These are phyloP conservation scores for Apodemia hepburni DNA, from an alignment of 2,888 invertebrate species.

Conservation along the genomic window DNA sequence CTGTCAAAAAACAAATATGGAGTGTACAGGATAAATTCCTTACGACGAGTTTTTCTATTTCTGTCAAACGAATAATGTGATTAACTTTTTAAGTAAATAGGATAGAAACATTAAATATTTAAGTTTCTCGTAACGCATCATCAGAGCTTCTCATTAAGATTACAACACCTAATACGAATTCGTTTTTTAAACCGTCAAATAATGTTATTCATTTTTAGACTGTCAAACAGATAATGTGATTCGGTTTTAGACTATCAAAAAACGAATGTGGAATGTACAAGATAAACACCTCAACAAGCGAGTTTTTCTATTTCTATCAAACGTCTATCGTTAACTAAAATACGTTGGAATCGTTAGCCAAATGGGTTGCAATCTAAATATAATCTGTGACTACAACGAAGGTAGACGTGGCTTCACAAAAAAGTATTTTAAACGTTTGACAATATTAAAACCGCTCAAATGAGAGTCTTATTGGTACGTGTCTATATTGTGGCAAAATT, in stretches of 20 bases:
- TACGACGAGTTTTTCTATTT: too few species aligned
- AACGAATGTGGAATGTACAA: not conserved
- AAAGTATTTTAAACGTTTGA: too few species aligned
- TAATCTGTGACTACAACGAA: not conserved
- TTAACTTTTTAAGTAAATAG: too few species aligned
- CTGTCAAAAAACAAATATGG: too few species aligned
- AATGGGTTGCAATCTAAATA: conserved; percentile 7
- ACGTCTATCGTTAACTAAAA: conserved; percentile 3
- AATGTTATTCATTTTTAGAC: not conserved
- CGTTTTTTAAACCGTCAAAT: not conserved
- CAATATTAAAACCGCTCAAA: too few species aligned
- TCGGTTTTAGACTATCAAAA: not conserved
- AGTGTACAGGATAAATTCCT: too few species aligned
- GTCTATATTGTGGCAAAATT: too few species aligned
- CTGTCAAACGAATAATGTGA: too few species aligned
- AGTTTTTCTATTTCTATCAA: not conserved
- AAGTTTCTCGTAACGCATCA: not conserved
- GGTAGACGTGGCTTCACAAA: too few species aligned
- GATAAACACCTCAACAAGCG: not conserved
- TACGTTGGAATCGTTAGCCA: not conserved
- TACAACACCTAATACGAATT: not conserved
- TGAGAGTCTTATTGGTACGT: too few species aligned
- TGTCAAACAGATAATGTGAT: too few species aligned
- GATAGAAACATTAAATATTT: too few species aligned
- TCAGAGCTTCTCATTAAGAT: not conserved